Conservation (phyloP, 1,140 invertebrate genomes). For the Drosophila kikkawai region DNA sequence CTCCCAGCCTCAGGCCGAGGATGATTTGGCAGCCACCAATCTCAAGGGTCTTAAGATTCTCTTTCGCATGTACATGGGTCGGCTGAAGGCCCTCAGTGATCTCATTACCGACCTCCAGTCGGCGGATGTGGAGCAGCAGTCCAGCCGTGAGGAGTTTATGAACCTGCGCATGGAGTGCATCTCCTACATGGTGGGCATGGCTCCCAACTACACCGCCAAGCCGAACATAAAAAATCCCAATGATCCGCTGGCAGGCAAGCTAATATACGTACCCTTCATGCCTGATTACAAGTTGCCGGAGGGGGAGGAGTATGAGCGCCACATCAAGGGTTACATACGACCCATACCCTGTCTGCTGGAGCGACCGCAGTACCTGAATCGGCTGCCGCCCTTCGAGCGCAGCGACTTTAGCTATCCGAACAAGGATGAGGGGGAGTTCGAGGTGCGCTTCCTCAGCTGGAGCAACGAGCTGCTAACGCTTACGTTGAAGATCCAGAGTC, state of each 20-base stretch:
- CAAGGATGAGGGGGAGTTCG: slow-evolving; percentile 78
- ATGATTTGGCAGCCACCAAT: slow-evolving; percentile 66
- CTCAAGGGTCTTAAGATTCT: slow-evolving; percentile 81
- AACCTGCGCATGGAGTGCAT: slow-evolving; percentile 80
- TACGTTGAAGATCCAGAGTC: slow-evolving; percentile 78
- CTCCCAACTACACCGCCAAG: slow-evolving; percentile 66
- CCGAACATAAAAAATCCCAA: slow-evolving; percentile 41
- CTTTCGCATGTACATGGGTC: slow-evolving; percentile 84
- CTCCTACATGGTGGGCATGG: slow-evolving; percentile 75
- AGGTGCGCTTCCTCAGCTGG: slow-evolving; percentile 77
- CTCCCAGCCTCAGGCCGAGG: slow-evolving; percentile 62
- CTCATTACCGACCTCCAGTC: slow-evolving; percentile 78
- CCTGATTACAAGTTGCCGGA: slow-evolving; percentile 76
- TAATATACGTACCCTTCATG: slow-evolving; percentile 76
- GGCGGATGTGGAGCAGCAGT: slow-evolving; percentile 75
- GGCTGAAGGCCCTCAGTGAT: slow-evolving; percentile 75
- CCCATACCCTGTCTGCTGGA: slow-evolving; percentile 78
- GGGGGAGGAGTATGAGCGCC: slow-evolving; percentile 67
- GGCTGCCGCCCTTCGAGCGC: slow-evolving; percentile 74
- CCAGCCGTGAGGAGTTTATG: slow-evolving; percentile 70
- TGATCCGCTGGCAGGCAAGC: slow-evolving; percentile 52
- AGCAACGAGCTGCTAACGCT: slow-evolving; percentile 76
- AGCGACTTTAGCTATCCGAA: slow-evolving; percentile 79
- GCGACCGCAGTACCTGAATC: slow-evolving; percentile 79
- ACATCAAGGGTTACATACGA: slow-evolving; percentile 71